Conservation (phyloP, 2,113 vertebrate species). For the Heloderma charlesbogerti region DNA sequence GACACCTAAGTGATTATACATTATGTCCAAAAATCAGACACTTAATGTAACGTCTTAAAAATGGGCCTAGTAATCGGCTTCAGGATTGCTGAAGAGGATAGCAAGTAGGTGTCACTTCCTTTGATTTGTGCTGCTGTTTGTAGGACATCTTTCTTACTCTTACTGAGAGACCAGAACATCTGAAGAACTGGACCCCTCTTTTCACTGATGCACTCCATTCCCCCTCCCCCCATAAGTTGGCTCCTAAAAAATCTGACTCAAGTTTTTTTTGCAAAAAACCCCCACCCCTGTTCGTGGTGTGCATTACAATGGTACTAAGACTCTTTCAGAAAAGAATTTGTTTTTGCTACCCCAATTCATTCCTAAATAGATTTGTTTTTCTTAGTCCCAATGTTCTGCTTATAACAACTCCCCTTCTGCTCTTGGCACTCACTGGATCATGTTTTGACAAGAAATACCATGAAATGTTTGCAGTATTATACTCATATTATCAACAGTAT, state of each 20-base stretch:
- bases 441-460: constrained; percentile 25
- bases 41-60: background rate
- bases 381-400: background rate
- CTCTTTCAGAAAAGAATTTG: background rate
- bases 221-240: too few species aligned
- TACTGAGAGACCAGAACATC: background rate
- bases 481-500: background rate
- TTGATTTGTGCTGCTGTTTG: background rate
- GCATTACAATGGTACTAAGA: background rate
- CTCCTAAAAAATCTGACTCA: background rate
- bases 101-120: background rate
- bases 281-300: background rate
- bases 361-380: constrained; percentile 30
- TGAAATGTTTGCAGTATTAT: constrained; percentile 11
- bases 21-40: background rate
- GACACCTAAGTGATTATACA: background rate
- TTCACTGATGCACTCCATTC: background rate
- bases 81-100: background rate
- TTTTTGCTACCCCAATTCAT: background rate
- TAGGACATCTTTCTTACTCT: background rate
- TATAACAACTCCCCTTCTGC: background rate
- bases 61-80: background rate
- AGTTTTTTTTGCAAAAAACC: background rate
- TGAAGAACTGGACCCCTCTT: background rate
- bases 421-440: background rate